These are phyloP conservation scores for Nipponia nippon DNA, from an alignment of 2,113 vertebrate genomes.

Conservation along the genomic window DNA sequence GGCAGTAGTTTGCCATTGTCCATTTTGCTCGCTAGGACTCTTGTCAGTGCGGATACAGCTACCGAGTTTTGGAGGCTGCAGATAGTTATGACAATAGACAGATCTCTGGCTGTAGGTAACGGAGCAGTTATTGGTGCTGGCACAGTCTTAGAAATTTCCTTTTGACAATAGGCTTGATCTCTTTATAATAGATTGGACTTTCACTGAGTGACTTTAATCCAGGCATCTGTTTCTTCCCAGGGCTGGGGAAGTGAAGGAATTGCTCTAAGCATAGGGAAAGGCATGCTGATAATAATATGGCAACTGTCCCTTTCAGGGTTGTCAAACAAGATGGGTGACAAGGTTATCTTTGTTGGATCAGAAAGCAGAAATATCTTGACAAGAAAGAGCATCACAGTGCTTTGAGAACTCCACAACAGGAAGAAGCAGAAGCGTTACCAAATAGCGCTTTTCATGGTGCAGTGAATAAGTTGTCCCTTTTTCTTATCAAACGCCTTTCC, in stretches of 20 bases:
- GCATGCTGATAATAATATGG: not conserved
- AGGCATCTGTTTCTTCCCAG: not conserved
- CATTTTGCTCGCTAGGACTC: not conserved
- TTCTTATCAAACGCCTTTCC: not conserved
- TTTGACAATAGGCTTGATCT: not conserved
- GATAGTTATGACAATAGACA: not conserved
- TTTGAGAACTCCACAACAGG: not conserved
- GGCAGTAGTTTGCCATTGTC: not conserved
- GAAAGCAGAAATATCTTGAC: not conserved
- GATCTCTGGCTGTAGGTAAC: not conserved
- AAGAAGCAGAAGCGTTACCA: not conserved
- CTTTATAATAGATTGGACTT: not conserved
- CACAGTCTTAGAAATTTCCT: not conserved
- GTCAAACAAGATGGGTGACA: not conserved
- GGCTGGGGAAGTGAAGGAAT: not conserved
- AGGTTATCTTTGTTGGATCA: not conserved
- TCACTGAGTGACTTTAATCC: not conserved
- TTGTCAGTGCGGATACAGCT: not conserved
- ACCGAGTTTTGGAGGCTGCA: accelerated
- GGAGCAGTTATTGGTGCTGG: not conserved
- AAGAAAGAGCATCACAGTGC: not conserved
- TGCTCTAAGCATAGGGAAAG: not conserved
- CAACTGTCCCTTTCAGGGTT: not conserved
- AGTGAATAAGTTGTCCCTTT: not conserved
- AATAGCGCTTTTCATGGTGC: not conserved